phyloP scores from a whole-genome alignment of 2,797 vertebrate genomes.

The Balearica regulorum region DNA sequence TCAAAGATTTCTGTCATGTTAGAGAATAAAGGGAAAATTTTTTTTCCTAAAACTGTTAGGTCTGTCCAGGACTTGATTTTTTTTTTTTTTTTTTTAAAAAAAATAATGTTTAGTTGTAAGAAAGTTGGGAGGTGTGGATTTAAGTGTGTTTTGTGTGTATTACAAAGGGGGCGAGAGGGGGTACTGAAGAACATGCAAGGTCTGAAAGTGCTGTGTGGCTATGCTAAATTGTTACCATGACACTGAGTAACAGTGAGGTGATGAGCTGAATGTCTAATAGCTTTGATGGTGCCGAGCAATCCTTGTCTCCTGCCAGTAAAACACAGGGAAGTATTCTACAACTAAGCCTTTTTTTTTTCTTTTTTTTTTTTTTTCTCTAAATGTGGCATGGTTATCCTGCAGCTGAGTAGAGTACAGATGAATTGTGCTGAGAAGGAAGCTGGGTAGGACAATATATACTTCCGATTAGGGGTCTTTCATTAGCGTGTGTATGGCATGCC shows the following conservation, averaged over 20 bases:
- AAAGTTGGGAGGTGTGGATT: background rate
- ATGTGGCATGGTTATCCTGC: background rate
- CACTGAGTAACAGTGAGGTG: background rate
- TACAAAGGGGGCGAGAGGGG: background rate
- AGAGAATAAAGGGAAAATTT: background rate
- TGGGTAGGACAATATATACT: background rate
- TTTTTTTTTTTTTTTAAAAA: background rate
- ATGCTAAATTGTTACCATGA: constrained; percentile 8
- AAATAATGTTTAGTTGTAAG: background rate
- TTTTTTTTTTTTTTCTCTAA: background rate
- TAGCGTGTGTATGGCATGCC: accelerated
- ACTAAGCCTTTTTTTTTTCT: background rate
- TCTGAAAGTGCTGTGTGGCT: background rate
- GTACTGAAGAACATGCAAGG: background rate
- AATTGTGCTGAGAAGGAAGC: background rate
- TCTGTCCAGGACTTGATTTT: background rate
- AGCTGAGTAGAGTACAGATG: background rate
- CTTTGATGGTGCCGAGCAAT: background rate
- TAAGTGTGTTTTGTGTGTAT: background rate
- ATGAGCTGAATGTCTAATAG: constrained; percentile 8
- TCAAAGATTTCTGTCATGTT: background rate
- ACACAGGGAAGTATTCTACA: background rate
- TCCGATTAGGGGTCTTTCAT: background rate
- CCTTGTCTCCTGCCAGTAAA: background rate
- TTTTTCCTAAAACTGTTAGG: background rate